phyloP scores from a whole-genome alignment of 2,113 vertebrate genomes.

The Nibea albiflora region DNA sequence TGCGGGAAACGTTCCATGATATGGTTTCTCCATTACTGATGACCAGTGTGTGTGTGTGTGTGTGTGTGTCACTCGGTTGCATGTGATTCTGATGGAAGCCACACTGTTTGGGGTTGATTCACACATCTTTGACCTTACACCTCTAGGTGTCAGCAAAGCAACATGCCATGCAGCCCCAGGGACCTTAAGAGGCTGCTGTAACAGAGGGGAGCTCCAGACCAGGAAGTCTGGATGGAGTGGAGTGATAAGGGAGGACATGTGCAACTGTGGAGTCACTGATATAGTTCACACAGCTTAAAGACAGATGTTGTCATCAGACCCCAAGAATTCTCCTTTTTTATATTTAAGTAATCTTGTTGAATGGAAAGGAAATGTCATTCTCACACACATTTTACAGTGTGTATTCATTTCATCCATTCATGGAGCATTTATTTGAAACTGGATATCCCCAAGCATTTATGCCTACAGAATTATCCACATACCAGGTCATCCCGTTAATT shows the following conservation, averaged over 20 bases:
- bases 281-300: too few relatives aligned
- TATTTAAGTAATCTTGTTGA: background rate
- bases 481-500: too few relatives aligned
- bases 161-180: background rate
- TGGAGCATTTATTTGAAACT: too few relatives aligned
- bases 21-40: constrained; percentile 13
- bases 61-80: background rate
- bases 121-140: constrained; percentile 28
- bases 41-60: background rate
- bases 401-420: too few relatives aligned
- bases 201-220: background rate
- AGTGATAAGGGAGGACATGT: background rate
- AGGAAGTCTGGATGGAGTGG: background rate
- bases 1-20: background rate
- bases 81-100: background rate
- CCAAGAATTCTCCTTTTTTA: too few relatives aligned
- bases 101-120: constrained; percentile 9
- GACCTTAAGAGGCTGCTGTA: background rate
- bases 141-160: constrained; percentile 42
- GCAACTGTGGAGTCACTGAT: background rate
- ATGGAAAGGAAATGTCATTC: background rate
- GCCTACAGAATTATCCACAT: too few relatives aligned
- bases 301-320: background rate
- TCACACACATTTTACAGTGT: background rate
- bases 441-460: too few relatives aligned